Evolutionary conservation across 2,888 invertebrate species (phyloP), one percentile per base, ranked within the genome.

Genomic region (Temnothorax rugatulus): DNA sequence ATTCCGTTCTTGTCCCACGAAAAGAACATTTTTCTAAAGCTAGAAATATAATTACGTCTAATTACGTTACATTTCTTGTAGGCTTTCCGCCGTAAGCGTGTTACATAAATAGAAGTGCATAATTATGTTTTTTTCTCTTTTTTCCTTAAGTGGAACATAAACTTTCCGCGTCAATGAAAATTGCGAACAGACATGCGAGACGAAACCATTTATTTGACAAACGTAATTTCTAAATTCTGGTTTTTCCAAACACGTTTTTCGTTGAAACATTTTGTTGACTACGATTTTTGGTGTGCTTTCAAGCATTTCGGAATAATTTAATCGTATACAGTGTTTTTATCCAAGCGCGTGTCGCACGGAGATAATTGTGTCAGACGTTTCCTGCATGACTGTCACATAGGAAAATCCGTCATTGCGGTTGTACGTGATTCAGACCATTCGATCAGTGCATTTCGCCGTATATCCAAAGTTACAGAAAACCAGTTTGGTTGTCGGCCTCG

Each of bases 401-500:
- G 50, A 61, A 81, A 73, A 73, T n/a, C 59, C 38, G 1, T 38
- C 8, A 1, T 15, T 66, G 21, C 18, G 13, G 13, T 47, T 18
- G 18, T 21, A n/a, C 18, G 47, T 81, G 59, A 73, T 81, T 81
- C 73, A 61, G 38, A 79, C 61, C 7, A 61, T n/a, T 81, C 25
- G 47, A 79, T 59, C 71, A n/a, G 41, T 61, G 54, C n/a, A n/a
- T n/a, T n/a, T 29, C 57, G 47, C 50, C 47, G 34, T 34, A 34
- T 41, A 34, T 59, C 29, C n/a, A 44, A 81, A 11, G 34, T 59
- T 34, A 15, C 25, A n/a, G 68, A 66, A 82, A 89, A 89, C 82
- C 86, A 82, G 83, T 88, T 89, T 88, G 88, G 63, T 69, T 76
- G 73, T 76, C 63, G 73, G 83, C 84, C 84, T 84, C 79, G 79